Conservation (phyloP, 2,797 vertebrate genomes). For the Enteromius thamalakanensis region DNA sequence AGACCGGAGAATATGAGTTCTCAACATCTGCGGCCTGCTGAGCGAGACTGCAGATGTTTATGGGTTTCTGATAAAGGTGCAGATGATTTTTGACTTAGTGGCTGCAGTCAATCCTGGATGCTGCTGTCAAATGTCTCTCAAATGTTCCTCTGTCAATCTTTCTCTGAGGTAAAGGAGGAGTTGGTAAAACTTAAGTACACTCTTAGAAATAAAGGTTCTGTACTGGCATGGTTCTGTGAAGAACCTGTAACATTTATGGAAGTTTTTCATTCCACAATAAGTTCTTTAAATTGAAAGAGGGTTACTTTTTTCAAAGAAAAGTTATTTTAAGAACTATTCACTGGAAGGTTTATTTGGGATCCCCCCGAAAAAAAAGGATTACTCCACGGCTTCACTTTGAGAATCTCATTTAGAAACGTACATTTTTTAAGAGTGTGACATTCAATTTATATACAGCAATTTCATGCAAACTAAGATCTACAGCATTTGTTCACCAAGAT, state of each 20-base stretch:
- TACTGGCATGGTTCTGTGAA: neutral
- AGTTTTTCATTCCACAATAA: neutral
- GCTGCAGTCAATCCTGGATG: constrained; percentile 58
- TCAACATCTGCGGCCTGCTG: constrained; percentile 32
- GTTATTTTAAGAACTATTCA: neutral
- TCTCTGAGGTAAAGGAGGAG: neutral
- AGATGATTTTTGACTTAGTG: constrained; percentile 58
- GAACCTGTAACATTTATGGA: neutral
- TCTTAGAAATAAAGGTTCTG: neutral
- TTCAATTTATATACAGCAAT: neutral
- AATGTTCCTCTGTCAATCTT: constrained; percentile 15
- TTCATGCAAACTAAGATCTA: neutral
- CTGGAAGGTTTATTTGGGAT: neutral
- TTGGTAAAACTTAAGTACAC: neutral
- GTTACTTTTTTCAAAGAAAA: neutral
- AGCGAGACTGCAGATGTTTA: constrained; percentile 49
- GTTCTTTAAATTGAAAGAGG: neutral
- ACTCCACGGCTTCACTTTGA: neutral
- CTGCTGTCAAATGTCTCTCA: constrained; percentile 59
- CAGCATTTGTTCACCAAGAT: neutral
- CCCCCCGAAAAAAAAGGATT: neutral
- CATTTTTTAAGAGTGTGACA: neutral
- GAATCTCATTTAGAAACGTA: neutral
- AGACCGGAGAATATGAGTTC: constrained; percentile 68
- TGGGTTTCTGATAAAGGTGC: constrained; percentile 19